Evolutionary conservation across 2,888 invertebrate species (phyloP), one percentile per base, ranked within the genome.

Genomic region (Zaprionus bogoriensis): DNA sequence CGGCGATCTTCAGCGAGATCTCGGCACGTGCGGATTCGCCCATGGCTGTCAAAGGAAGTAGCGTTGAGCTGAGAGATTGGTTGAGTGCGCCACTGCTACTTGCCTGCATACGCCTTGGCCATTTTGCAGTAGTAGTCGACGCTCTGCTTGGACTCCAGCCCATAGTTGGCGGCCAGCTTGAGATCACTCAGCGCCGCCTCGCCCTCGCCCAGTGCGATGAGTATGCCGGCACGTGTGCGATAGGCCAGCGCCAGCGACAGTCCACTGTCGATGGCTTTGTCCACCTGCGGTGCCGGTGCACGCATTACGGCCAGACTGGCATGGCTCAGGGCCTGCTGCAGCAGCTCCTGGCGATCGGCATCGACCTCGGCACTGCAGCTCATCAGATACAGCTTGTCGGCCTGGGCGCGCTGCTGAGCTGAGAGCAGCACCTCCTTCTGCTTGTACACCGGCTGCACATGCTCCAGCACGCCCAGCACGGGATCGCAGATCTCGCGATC

Each of bases 301-400:
- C 95, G 92, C 23, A 96, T 92, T 4, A 96, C 94, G 10, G 95
- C 95, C 88, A 96, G 95, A 88, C 94, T 94, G 60, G 94, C 94
- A 1, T 94, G 90, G 0, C 92, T 90, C 17, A 96, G 89, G 0
- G 96, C 94, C 80, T 92, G 93, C 52, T 92, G 88, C 2, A 92
- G 85, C 20, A 82, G 7, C 5, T 87, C 86, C 4, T 22, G 53
- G 3, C 67, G 61, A 30, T 72, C 86, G 3, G 60, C 46, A 2
- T 53, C 60, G 0, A 42, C 10, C 30, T 46, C 51, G 0, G 69
- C 57, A 12, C 10, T 57, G 48, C 94, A 92, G 1, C 92, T 93
- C 1, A 91, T 90, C 47, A 92, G 89, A 52, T 94, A 90, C 0
- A 92, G 92, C 48, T 92, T 90, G 75, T 94, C 93, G 0, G 94